Conservation (phyloP, 2,113 vertebrate species). For the Crocuta crocuta region DNA sequence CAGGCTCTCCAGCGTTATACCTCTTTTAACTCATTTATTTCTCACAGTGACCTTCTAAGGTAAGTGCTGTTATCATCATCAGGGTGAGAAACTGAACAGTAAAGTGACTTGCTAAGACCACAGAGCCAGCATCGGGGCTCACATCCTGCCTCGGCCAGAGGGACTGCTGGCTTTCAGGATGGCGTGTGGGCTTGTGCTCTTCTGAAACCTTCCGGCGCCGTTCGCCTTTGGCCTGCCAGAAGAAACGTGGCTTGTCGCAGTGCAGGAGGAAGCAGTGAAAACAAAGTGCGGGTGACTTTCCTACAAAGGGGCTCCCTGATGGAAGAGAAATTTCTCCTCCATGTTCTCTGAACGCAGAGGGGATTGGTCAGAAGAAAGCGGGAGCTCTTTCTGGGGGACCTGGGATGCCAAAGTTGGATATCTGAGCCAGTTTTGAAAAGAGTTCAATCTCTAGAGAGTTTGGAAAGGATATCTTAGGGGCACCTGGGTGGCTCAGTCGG, state of each 20-base stretch:
- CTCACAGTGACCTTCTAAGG: not conserved
- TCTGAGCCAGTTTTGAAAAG: slow-evolving; percentile 8
- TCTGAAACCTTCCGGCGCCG: not conserved
- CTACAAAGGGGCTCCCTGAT: not conserved
- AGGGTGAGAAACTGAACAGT: not conserved
- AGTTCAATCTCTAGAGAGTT: not conserved
- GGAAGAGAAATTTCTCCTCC: not conserved
- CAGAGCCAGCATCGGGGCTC: not conserved
- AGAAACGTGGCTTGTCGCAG: not conserved
- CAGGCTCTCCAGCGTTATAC: not conserved
- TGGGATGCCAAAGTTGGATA: not conserved
- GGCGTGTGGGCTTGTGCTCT: not conserved
- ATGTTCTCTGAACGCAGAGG: not conserved
- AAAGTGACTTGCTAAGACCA: not conserved
- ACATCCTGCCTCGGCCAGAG: not conserved
- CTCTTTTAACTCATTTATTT: slow-evolving; percentile 16
- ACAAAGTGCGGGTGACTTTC: not conserved
- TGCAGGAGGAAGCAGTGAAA: slow-evolving; percentile 36
- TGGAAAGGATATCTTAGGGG: not conserved
- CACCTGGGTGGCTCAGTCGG: too few species aligned
- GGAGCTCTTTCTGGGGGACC: not conserved
- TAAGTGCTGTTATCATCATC: not conserved
- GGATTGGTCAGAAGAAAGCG: not conserved
- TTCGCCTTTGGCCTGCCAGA: not conserved
- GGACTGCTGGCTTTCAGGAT: not conserved